A percentile compares a stretch with the other conserved stretches of the same genome.
These are phyloP conservation scores for Dicrostonyx torquatus DNA, from an alignment of 2,797 vertebrate species.

Conservation along the genomic window DNA sequence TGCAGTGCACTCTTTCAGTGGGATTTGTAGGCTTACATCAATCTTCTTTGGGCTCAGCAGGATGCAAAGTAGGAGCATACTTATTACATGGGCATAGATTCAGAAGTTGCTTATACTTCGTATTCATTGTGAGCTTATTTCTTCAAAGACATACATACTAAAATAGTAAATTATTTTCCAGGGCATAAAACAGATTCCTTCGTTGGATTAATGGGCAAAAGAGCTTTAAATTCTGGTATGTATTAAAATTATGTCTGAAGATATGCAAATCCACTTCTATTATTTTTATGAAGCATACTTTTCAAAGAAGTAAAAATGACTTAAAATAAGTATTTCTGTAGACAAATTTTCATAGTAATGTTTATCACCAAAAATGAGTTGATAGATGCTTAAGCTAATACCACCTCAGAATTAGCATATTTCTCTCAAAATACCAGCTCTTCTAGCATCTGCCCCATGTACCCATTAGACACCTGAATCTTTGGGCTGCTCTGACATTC, in stretches of 20 bases:
- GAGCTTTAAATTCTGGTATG: conserved; percentile 90
- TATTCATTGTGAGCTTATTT: conserved; percentile 62
- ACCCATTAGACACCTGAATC: not conserved
- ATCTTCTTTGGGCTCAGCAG: conserved; percentile 11
- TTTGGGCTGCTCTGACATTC: not conserved
- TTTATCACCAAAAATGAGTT: not conserved
- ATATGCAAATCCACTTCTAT: conserved; percentile 66
- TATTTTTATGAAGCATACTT: conserved; percentile 52
- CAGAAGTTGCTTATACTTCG: conserved; percentile 32
- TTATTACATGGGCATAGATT: conserved; percentile 44
- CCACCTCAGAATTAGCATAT: not conserved
- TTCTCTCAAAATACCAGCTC: conserved; percentile 7
- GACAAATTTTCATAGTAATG: conserved; percentile 20
- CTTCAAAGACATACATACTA: conserved; percentile 78
- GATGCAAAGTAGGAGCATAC: conserved; percentile 40
- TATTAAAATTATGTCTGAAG: conserved; percentile 83
- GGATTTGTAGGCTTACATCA: conserved; percentile 32
- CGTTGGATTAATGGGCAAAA: conserved; percentile 92
- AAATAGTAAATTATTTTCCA: conserved; percentile 88
- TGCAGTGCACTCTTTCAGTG: conserved; percentile 25
- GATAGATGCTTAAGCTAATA: not conserved
- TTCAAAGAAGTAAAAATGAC: conserved; percentile 53
- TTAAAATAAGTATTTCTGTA: conserved; percentile 23
- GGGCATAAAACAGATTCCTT: conserved; percentile 91
- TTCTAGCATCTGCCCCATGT: not conserved